Evolutionary conservation across 2,113 vertebrate species (phyloP), one percentile per base, ranked within the genome.

Genomic region (Thermophis baileyi): DNA sequence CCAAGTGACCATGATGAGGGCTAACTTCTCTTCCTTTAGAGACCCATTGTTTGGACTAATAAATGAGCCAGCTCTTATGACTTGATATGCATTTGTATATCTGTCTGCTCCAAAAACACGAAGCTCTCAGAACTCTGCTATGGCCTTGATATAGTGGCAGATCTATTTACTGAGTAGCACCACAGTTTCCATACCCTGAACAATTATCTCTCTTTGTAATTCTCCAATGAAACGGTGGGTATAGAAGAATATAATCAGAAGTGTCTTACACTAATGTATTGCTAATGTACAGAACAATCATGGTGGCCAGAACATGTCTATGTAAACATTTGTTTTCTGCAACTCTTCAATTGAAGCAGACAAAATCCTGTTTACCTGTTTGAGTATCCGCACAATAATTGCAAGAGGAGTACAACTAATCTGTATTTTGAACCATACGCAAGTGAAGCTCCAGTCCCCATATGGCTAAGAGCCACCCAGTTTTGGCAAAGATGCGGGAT

Each of bases 391-490:
- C 81, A 51, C 24, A 57, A 47, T 35, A 90, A 93, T 89, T 85
- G 53, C 69, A 86, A 81, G 18, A 81, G 74, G 88, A 85, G 92
- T 90, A 54, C 85, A 88, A 87, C 85, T 88, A 87, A 87, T 88
- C 53, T 5, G 10, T 74, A 89, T 88, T 91, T 90, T 54, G 88
- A 94, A 92, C 92, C 55, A 92, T 25, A 55, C 54, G 22, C 54
- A 90, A 69, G 53, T 51, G 91, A 92, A 92, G 81, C 93, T 90
- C 88, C 50, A 87, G 54, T 92, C 91, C 88, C 81, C 30, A 63
- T 57, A 87, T 92, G 93, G 93, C 91, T 87, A 90, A 27, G 35
- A 92, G 91, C 88, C 91, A 81, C 81, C 57, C 81, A 46, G 81
- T 35, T 74, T 92, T 94, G 91, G 88, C 88, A 92, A 69, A 20